Evolutionary conservation across 2,888 invertebrate species (phyloP).

Genomic region (Peribatodes rhomboidaria): DNA sequence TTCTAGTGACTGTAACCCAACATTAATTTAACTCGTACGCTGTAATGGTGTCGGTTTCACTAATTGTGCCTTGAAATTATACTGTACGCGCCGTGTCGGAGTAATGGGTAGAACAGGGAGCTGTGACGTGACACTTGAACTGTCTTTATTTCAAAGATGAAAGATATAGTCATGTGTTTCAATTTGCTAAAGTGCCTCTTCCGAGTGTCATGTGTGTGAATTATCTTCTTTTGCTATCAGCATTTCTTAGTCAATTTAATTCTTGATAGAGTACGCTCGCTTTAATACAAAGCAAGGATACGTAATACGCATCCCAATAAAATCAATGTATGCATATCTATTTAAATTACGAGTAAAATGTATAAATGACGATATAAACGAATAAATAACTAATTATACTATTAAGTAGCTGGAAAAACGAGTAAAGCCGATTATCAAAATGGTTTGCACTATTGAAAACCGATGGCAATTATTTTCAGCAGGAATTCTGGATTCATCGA

Average conservation of each 20-base stretch:
- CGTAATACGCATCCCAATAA: no score
- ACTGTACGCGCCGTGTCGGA: slow-evolving; percentile 77
- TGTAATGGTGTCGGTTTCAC: slow-evolving; percentile 84
- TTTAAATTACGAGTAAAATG: no score
- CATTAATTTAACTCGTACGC: slow-evolving; percentile 85
- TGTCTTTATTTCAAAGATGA: slow-evolving; percentile 10
- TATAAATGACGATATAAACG: no score
- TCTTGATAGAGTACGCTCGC: no score
- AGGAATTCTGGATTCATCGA: slow-evolving; percentile 13
- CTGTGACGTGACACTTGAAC: slow-evolving; percentile 19
- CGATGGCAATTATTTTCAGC: slow-evolving; percentile 17
- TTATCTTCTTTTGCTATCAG: no score
- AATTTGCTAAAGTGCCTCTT: neutral
- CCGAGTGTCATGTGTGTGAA: no score
- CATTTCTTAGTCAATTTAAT: no score
- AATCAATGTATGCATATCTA: no score
- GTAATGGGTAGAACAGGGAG: slow-evolving; percentile 70
- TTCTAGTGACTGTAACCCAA: slow-evolving; percentile 83
- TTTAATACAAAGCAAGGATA: no score
- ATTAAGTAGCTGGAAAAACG: neutral
- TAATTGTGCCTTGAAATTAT: slow-evolving; percentile 84
- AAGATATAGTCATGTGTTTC: neutral
- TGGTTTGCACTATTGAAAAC: slow-evolving; percentile 20
- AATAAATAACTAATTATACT: neutral
- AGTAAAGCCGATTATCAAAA: slow-evolving; percentile 10